Conservation (phyloP, 2,888 invertebrate species). For the Apamea crenata region DNA sequence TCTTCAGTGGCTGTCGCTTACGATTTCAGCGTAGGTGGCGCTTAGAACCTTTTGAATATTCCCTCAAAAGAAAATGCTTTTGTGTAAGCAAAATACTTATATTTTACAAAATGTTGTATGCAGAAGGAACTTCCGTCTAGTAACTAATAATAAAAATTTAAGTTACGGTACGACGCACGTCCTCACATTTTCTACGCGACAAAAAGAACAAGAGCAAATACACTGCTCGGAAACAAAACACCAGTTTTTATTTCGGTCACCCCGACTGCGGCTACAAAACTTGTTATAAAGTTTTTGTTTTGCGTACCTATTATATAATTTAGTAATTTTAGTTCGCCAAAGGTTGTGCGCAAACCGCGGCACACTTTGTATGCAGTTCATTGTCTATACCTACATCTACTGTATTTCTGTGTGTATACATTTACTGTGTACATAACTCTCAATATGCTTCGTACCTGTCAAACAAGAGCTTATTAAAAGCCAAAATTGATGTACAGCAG, state of each 20-base stretch:
- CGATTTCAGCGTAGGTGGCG: constrained; percentile 23
- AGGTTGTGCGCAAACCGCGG: background rate
- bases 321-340: background rate
- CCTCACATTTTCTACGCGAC: background rate
- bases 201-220: background rate
- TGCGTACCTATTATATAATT: background rate
- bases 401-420: no score
- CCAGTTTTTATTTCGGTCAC: background rate
- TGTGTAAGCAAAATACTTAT: background rate
- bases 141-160: background rate
- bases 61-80: constrained; percentile 19
- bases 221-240: background rate
- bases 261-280: constrained; percentile 6
- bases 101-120: background rate
- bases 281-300: constrained; percentile 13
- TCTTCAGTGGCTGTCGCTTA: constrained; percentile 2
- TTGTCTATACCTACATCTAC: background rate
- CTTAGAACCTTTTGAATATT: constrained; percentile 16
- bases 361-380: background rate
- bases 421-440: constrained; percentile 32
- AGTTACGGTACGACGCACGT: background rate
- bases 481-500: constrained; percentile 45
- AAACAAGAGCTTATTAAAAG: constrained; percentile 54
- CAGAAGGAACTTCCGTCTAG: background rate
- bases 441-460: constrained; percentile 30